These are phyloP conservation scores for Sebastes flavidus DNA, from an alignment of 2,797 vertebrate species.

Conservation along the genomic window DNA sequence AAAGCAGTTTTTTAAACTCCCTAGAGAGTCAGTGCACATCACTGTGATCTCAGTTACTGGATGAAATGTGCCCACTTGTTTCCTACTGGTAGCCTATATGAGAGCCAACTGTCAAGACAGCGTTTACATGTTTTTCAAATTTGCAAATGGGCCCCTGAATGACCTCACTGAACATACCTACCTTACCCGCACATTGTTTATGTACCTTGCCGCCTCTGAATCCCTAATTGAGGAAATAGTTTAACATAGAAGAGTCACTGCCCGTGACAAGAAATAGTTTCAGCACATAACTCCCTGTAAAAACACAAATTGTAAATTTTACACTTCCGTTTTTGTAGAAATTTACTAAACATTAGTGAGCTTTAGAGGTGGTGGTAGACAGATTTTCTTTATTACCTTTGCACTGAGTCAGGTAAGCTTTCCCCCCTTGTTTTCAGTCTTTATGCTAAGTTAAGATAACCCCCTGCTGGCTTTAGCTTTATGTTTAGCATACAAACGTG, in stretches of 20 bases:
- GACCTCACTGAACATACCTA: background rate
- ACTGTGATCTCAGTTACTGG: background rate
- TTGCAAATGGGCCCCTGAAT: background rate
- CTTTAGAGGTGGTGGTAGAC: background rate
- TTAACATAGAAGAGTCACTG: background rate
- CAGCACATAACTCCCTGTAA: background rate
- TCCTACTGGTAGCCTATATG: background rate
- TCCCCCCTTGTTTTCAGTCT: background rate
- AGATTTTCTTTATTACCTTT: background rate
- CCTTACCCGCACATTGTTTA: background rate
- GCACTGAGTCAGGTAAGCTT: too few species aligned
- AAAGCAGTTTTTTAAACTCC: background rate
- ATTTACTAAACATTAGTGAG: background rate
- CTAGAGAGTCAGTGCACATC: background rate
- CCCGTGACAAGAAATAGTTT: background rate
- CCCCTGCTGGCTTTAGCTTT: background rate
- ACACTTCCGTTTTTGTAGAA: background rate
- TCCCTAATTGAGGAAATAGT: background rate
- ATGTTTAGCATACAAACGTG: background rate
- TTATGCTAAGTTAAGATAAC: background rate
- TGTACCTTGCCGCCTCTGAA: background rate
- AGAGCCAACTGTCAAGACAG: background rate
- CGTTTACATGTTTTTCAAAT: slow-evolving; percentile 4
- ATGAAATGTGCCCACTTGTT: background rate
- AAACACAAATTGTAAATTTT: background rate